Conservation (phyloP, 2,113 vertebrate genomes). For the Lathamus discolor region DNA sequence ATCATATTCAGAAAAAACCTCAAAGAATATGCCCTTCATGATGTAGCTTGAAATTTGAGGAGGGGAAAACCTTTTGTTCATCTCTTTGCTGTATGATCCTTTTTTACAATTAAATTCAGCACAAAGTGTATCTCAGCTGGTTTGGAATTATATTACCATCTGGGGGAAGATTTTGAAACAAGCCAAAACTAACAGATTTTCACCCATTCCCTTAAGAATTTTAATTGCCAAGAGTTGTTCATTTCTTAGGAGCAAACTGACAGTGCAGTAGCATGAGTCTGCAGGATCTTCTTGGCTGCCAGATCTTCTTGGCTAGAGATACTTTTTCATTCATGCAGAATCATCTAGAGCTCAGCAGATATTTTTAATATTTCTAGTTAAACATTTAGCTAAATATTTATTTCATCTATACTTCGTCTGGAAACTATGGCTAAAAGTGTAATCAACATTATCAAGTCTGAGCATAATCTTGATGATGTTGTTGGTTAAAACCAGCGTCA, state of each 20-base stretch:
- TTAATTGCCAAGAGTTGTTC: neutral
- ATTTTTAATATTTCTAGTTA: neutral
- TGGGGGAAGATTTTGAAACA: conserved; percentile 17
- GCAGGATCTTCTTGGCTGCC: conserved; percentile 12
- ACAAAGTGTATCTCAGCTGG: conserved; percentile 34
- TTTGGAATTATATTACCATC: conserved; percentile 48
- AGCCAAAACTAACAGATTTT: conserved; percentile 56
- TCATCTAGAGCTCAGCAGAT: neutral
- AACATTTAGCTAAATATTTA: neutral
- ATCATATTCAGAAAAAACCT: neutral
- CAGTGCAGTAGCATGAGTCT: neutral
- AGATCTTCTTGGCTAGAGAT: neutral
- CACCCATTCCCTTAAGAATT: conserved; percentile 20
- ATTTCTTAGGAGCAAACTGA: conserved; percentile 23
- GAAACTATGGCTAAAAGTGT: neutral
- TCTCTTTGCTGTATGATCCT: neutral
- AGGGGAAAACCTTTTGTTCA: neutral
- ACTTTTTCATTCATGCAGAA: neutral
- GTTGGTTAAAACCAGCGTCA: neutral
- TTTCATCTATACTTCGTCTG: neutral
- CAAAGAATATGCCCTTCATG: neutral
- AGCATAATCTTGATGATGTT: neutral
- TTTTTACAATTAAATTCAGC: conserved; percentile 27
- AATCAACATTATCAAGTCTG: conserved; percentile 8
- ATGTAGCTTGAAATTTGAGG: conserved; percentile 1